Conservation (phyloP, 2,797 vertebrate species). For the Acanthurus lineatus region DNA sequence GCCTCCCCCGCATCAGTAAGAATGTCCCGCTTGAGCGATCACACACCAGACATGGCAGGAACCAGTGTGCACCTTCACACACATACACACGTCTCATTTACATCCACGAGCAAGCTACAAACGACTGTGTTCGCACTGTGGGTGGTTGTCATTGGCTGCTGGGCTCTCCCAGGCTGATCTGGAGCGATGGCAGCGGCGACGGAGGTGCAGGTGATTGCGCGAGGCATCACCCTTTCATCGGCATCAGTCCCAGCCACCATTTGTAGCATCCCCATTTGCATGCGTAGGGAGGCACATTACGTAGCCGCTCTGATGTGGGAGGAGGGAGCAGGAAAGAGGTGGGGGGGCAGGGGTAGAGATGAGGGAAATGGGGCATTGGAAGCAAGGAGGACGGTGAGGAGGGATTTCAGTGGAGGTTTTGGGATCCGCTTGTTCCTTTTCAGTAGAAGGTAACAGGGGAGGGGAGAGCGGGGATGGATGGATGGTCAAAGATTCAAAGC, state of each 20-base stretch:
- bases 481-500: slow-evolving; percentile 84
- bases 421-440: slow-evolving; percentile 68
- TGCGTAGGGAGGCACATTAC: slow-evolving; percentile 91
- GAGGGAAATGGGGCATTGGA: slow-evolving; percentile 85
- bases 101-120: slow-evolving; percentile 76
- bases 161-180: slow-evolving; percentile 81
- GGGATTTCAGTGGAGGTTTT: slow-evolving; percentile 67
- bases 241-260: slow-evolving; percentile 90
- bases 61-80: slow-evolving; percentile 84
- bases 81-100: slow-evolving; percentile 82
- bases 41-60: slow-evolving; percentile 86
- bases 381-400: slow-evolving; percentile 75
- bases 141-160: slow-evolving; percentile 77
- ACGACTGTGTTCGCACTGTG: slow-evolving; percentile 66
- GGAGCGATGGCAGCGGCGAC: slow-evolving; percentile 74
- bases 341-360: slow-evolving; percentile 81
- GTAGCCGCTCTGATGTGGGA: slow-evolving; percentile 85
- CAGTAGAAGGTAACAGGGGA: slow-evolving; percentile 67
- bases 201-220: slow-evolving; percentile 87
- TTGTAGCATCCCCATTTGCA: slow-evolving; percentile 94
- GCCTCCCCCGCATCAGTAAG: slow-evolving; percentile 88
- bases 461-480: slow-evolving; percentile 63
- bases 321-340: slow-evolving; percentile 83
- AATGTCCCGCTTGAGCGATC: slow-evolving; percentile 86
- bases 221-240: slow-evolving; percentile 97